Evolutionary conservation across 1,140 invertebrate genomes (phyloP).

Genomic region (Kradibia gibbosae): DNA sequence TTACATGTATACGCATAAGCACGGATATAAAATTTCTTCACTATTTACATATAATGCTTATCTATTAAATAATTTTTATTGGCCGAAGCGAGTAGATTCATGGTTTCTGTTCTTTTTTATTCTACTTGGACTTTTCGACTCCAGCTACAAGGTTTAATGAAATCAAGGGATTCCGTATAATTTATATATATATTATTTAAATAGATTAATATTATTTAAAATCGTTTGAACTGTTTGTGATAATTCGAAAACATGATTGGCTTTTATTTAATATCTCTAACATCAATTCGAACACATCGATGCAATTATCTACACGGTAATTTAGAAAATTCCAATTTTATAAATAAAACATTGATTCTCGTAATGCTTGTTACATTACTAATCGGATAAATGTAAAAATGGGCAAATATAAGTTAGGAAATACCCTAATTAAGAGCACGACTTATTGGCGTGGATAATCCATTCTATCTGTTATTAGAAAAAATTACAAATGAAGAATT

Average conservation of each 20-base stretch:
- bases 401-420: no score
- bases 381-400: no score
- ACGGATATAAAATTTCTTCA: slow-evolving; percentile 33
- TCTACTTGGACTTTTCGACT: background rate
- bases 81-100: slow-evolving; percentile 12
- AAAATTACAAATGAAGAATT: no score
- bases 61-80: slow-evolving; percentile 1
- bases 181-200: background rate
- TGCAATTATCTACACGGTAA: background rate
- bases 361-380: no score
- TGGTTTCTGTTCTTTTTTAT: background rate
- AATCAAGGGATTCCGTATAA: background rate
- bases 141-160: background rate
- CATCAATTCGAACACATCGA: background rate
- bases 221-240: background rate
- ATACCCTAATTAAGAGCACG: no score
- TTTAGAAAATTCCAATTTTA: background rate
- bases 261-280: background rate
- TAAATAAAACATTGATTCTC: no score
- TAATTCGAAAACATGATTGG: background rate
- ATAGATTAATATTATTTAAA: background rate
- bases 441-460: no score
- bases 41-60: slow-evolving; percentile 38
- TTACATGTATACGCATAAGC: slow-evolving; percentile 29
- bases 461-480: no score